These are phyloP conservation scores for Eurytoma adleriae DNA, from an alignment of 2,888 invertebrate genomes.

Conservation along the genomic window DNA sequence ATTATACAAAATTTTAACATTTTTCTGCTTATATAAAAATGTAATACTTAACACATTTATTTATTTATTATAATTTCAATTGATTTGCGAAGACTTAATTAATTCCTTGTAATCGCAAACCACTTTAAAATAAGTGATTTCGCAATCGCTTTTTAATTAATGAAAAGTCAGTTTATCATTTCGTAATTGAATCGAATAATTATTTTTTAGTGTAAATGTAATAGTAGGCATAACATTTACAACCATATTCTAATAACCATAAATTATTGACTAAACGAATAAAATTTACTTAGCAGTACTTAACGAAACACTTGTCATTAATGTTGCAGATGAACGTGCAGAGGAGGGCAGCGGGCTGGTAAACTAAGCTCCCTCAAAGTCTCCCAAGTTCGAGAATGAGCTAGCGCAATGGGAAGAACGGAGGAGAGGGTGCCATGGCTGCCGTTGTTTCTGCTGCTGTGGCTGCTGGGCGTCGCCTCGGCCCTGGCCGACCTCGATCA, in stretches of 20 bases:
- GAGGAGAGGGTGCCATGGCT: constrained; percentile 68
- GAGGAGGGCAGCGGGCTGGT: not conserved
- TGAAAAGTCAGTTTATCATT: too few species aligned
- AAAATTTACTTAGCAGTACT: not conserved
- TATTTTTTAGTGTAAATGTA: too few species aligned
- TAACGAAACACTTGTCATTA: not conserved
- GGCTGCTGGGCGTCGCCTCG: constrained; percentile 68
- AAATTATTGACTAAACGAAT: not conserved
- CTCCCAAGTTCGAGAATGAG: constrained; percentile 67
- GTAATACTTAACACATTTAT: too few species aligned
- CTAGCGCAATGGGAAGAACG: constrained; percentile 73
- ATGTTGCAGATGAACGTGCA: constrained; percentile 19
- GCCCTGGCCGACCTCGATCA: not conserved
- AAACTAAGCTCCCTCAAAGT: not conserved
- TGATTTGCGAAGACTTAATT: too few species aligned
- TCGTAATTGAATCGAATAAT: too few species aligned
- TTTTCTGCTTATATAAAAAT: too few species aligned
- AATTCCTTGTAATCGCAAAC: too few species aligned
- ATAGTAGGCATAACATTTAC: too few species aligned
- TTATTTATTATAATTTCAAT: too few species aligned
- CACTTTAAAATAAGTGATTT: too few species aligned
- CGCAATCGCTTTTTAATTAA: too few species aligned
- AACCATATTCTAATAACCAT: not conserved
- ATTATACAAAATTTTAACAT: too few species aligned
- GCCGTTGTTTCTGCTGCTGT: constrained; percentile 73